Percentiles rank a stretch among this genome's conserved stretches.
Evolutionary conservation across 2,888 invertebrate species (phyloP).

Genomic region (Heliconius charithonia): DNA sequence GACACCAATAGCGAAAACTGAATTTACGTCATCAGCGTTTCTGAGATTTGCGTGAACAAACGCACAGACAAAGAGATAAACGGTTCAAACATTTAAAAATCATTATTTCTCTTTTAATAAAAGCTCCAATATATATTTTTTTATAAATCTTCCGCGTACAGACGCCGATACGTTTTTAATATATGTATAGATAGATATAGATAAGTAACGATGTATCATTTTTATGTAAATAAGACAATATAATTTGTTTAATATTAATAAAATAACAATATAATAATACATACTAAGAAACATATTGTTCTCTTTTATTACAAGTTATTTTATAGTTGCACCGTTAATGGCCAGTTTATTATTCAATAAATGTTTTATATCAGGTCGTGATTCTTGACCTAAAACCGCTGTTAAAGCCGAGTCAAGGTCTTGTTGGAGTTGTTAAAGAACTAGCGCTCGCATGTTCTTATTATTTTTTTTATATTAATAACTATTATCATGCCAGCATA

Average conservation of each 20-base stretch:
- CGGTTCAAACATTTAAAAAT: too few species aligned
- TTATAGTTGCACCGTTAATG: slow-evolving; percentile 6
- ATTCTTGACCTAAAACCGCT: slow-evolving; percentile 34
- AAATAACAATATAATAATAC: neutral
- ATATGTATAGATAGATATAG: too few species aligned
- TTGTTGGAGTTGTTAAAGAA: slow-evolving; percentile 19
- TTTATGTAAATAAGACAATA: neutral
- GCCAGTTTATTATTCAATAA: slow-evolving; percentile 26
- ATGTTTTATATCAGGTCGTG: slow-evolving; percentile 30
- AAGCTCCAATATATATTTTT: too few species aligned
- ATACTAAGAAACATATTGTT: slow-evolving; percentile 10
- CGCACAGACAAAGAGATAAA: too few species aligned
- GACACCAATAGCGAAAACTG: too few species aligned
- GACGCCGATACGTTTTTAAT: too few species aligned
- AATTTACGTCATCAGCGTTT: too few species aligned
- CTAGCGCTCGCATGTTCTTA: slow-evolving; percentile 29
- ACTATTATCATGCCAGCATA: slow-evolving; percentile 6
- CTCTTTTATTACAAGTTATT: slow-evolving; percentile 6
- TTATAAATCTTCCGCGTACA: too few species aligned
- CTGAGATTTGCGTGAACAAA: too few species aligned
- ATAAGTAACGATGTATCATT: neutral
- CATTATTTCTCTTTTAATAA: too few species aligned
- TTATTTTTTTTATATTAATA: slow-evolving; percentile 11
- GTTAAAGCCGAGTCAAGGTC: slow-evolving; percentile 26
- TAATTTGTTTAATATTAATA: neutral